Evolutionary conservation across 2,113 vertebrate species (phyloP).

Genomic region (Leptosomus discolor): DNA sequence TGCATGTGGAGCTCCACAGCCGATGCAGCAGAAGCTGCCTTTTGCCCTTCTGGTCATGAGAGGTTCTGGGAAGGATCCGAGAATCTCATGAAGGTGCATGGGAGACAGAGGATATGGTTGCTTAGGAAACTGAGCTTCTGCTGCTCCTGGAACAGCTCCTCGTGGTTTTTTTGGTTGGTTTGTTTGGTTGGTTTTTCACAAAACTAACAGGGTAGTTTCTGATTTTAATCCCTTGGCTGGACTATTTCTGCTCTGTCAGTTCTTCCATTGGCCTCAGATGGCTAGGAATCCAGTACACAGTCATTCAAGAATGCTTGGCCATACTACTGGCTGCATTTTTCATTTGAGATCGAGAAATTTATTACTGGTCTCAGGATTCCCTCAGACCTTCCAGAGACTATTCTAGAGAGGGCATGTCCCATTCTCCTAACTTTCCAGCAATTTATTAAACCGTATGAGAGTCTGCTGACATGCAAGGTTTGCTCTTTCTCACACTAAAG

Average conservation of each 20-base stretch:
- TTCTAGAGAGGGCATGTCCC: not conserved
- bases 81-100: not conserved
- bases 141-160: not conserved
- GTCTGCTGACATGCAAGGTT: not conserved
- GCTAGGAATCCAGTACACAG: not conserved
- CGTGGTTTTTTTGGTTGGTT: not conserved
- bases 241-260: not conserved
- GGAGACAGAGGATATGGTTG: not conserved
- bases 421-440: not conserved
- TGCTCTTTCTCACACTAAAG: slow-evolving; percentile 21
- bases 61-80: not conserved
- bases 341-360: not conserved
- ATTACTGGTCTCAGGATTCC: not conserved
- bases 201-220: not conserved
- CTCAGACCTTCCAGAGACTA: not conserved
- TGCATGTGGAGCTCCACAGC: fast-evolving
- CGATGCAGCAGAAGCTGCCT: not conserved
- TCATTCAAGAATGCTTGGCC: not conserved
- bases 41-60: not conserved
- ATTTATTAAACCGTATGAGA: slow-evolving; percentile 1
- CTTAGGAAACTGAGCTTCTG: not conserved
- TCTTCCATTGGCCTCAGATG: not conserved
- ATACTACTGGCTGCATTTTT: not conserved
- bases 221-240: not conserved
- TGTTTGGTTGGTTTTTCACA: too few relatives aligned